Base-by-base conservation (phyloP, 2,888 invertebrate genomes). In the Drosophila borealis region DNA sequence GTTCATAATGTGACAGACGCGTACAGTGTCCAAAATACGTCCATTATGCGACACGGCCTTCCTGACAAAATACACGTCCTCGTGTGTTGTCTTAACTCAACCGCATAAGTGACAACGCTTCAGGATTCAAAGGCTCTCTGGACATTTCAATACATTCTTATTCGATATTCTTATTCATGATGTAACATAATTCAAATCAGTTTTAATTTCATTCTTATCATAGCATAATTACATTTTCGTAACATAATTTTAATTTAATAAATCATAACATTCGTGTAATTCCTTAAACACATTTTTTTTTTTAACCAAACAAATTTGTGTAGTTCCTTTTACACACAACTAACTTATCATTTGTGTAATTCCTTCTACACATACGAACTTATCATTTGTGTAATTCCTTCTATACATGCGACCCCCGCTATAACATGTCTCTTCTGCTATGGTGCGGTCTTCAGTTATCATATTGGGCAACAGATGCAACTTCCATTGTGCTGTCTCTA, bases 401-500 rank as follows among this genome's bases (percentile, higher is more conserved):
- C 10, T 48, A 48, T 17, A 34, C 34, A 48, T 34, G 34, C 10
- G 46, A 46, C 46, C 46, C 46, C 46, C 33, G 19, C 45, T 25
- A 46, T 46, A 46, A 46, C 14, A 46, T 6, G 46, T 29, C 46
- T 33, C 29, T 29, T 46, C 46, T 46, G 46, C 14, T 48, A 34
- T 48, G 34, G 33, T 33, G 48, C 19, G 34, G 46, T 46, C 29
- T 46, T 46, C 34, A 34, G 34, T 34, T 10, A 10, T 10, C 11
- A 10, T 64, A 59, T 37, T 37, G 37, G 37, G 17, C 41, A 41
- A 17, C 41, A 17, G 41, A 41, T 8, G 17, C 41, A 41, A 41
- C 41, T 41, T 55, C 34, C 36, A 45, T 55, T 55, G 36, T 34
- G 54, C 33, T 54, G 54, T 44, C 54, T 54, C 54, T 44, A 44